phyloP scores from a whole-genome alignment of 1,140 invertebrate genomes.

The Brachionus calyciflorus region DNA sequence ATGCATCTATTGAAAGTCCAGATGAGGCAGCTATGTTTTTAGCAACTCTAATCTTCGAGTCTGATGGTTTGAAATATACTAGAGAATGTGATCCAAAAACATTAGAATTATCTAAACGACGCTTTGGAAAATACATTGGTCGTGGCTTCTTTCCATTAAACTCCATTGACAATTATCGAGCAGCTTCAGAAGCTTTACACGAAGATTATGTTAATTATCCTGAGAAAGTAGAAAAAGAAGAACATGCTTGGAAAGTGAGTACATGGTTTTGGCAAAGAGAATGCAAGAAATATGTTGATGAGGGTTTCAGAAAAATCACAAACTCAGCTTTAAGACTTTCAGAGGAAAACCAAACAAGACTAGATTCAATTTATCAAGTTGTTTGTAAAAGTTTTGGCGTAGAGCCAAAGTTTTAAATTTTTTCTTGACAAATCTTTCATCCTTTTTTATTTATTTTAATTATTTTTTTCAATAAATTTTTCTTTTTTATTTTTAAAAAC shows the following conservation, averaged over 20 bases:
- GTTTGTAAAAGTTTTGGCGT: background rate
- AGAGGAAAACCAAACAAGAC: background rate
- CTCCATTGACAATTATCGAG: slow-evolving; percentile 2
- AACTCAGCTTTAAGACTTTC: background rate
- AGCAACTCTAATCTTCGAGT: background rate
- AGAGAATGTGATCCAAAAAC: slow-evolving; percentile 25
- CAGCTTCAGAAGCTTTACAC: background rate
- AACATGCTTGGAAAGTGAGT: slow-evolving; percentile 5
- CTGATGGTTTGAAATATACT: background rate
- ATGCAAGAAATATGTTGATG: background rate
- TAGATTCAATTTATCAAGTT: background rate
- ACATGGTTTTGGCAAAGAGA: slow-evolving; percentile 4
- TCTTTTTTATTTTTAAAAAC: too few relatives aligned
- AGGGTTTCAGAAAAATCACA: background rate
- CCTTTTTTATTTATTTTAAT: too few relatives aligned
- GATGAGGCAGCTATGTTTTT: slow-evolving; percentile 17
- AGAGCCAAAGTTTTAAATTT: background rate
- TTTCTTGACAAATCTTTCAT: too few relatives aligned
- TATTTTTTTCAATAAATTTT: too few relatives aligned
- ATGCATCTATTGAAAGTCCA: background rate
- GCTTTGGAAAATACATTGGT: background rate
- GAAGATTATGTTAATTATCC: slow-evolving; percentile 5
- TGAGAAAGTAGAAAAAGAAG: slow-evolving; percentile 20
- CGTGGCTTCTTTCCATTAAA: background rate
- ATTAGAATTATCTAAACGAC: background rate